Evolutionary conservation across 2,888 invertebrate species (phyloP), one percentile per base, ranked within the genome.

Genomic region (Gibbula magus): DNA sequence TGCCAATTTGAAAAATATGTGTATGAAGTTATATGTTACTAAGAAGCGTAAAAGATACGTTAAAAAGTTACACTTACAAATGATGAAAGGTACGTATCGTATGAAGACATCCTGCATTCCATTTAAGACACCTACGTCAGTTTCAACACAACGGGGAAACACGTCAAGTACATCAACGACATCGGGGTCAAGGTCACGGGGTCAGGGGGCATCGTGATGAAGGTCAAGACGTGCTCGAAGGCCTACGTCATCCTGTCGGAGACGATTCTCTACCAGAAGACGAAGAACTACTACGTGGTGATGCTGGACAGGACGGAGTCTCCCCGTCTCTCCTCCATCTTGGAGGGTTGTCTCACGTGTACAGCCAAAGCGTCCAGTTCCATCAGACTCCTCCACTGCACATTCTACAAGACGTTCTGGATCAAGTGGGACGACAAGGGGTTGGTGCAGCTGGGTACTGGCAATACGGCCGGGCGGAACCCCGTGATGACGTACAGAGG

Each of bases 91-190:
- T 45, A 45, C 5, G 13, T 10, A 10, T 10, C 13, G 45, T 10
- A 45, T 10, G 10, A 8, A 45, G 13, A 45, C 5, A 13, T 10
- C 10, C 1, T 45, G 7, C 45, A 45, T 45, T 13, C 13, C 45
- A 10, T 25, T 61, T 25, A 61, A 61, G 61, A 61, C 10, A 10
- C 25, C 0, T 61, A 61, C 61, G 61, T 61, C 16, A 29, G 29
- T 18, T 61, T 61, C 61, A 61, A 61, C 61, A 61, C 61, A 18
- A 29, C 61, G 22, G 61, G 61, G 7, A 61, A 61, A 61, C 61
- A 61, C 61, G 61, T 61, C 61, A 61, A 61, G 22, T 61, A 61
- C 29, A 61, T 61, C 61, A 61, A 61, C 61, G 61, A 61, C 61
- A 1, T 61, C 25, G 61, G 61, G 25, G 61, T 61, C 29, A 61